These are phyloP conservation scores for Coendou prehensilis DNA, from an alignment of 2,797 vertebrate species.

Conservation along the genomic window DNA sequence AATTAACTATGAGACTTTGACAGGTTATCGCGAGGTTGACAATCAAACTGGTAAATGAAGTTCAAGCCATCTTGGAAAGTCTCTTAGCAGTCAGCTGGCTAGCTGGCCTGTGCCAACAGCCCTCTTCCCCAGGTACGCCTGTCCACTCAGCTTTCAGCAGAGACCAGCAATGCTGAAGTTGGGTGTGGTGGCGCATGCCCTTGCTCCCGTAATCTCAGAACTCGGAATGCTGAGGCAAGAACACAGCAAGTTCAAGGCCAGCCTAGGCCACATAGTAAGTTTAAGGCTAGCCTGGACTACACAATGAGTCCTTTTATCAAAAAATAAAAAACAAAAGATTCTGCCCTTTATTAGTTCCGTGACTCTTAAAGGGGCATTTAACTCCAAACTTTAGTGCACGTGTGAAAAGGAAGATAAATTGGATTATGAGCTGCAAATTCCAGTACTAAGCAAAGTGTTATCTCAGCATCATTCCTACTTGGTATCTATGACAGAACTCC, in stretches of 20 bases:
- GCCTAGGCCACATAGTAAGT: background rate
- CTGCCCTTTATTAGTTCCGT: slow-evolving; percentile 34
- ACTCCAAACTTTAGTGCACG: background rate
- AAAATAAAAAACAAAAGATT: background rate
- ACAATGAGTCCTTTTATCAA: background rate
- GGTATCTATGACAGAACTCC: background rate
- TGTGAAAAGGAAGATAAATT: slow-evolving; percentile 35
- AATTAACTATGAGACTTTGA: slow-evolving; percentile 51
- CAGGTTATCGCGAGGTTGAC: background rate
- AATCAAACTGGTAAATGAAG: slow-evolving; percentile 52
- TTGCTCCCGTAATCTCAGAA: background rate
- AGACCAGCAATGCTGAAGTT: background rate
- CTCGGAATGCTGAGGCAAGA: background rate
- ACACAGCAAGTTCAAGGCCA: background rate
- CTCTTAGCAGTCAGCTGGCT: background rate
- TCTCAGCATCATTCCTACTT: background rate
- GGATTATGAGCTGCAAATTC: background rate
- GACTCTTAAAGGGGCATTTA: slow-evolving; percentile 13
- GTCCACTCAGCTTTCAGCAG: background rate
- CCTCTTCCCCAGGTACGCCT: background rate
- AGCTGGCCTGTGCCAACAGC: background rate
- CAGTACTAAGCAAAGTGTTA: background rate
- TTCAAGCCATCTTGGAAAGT: slow-evolving; percentile 39
- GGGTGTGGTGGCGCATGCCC: background rate
- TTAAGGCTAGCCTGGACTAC: background rate